These are phyloP conservation scores for Zenarchopterus dispar DNA, from an alignment of 2,797 vertebrate species.

Conservation along the genomic window DNA sequence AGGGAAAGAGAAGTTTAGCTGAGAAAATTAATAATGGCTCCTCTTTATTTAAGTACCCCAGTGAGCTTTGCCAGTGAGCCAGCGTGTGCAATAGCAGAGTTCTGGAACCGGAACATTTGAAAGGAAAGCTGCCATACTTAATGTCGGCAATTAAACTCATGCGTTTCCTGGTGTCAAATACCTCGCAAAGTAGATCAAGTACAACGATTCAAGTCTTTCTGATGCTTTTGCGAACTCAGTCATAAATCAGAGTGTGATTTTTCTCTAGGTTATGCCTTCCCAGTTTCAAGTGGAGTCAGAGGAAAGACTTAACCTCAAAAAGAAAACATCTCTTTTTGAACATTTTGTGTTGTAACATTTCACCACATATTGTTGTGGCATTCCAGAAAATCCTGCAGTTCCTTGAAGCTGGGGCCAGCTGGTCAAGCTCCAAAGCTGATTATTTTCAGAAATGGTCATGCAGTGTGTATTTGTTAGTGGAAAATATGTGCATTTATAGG, in stretches of 20 bases:
- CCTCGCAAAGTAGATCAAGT: slow-evolving; percentile 1
- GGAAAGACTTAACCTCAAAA: no score
- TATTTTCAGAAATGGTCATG: slow-evolving; percentile 49
- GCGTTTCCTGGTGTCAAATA: slow-evolving; percentile 25
- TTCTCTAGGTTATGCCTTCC: no score
- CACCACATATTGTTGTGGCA: no score
- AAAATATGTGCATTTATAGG: background rate
- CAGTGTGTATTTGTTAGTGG: slow-evolving; percentile 12
- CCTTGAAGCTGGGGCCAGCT: slow-evolving; percentile 50
- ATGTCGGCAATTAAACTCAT: slow-evolving; percentile 31
- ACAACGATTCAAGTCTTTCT: no score
- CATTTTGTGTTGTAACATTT: no score
- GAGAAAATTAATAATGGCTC: slow-evolving; percentile 4
- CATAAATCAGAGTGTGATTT: no score
- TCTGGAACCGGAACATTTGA: slow-evolving; percentile 25
- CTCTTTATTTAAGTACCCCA: slow-evolving; percentile 20
- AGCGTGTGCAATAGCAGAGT: slow-evolving; percentile 18
- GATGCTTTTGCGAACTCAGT: no score
- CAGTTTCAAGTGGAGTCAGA: no score
- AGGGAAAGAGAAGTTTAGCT: slow-evolving; percentile 18
- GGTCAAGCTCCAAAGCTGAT: slow-evolving; percentile 66
- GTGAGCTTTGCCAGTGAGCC: slow-evolving; percentile 12
- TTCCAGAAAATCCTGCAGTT: slow-evolving; percentile 46
- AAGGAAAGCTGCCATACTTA: slow-evolving; percentile 38
- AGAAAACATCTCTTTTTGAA: no score